A percentile compares a stretch with the other conserved stretches of the same genome.
phyloP scores from a whole-genome alignment of 2,888 invertebrate species.

The Penaeus monodon region DNA sequence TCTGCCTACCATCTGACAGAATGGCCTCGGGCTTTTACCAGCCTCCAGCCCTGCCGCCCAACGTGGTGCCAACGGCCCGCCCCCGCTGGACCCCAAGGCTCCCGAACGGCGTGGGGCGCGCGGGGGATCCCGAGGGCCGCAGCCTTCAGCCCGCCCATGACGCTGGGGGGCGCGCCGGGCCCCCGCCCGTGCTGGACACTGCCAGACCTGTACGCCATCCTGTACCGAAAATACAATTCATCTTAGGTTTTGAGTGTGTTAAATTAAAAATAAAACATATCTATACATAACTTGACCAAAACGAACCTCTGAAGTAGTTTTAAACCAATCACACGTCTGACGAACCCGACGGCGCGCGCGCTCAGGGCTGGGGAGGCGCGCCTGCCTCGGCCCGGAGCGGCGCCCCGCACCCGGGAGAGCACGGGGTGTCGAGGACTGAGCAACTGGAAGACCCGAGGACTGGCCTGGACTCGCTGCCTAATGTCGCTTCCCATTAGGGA shows the following conservation, averaged over 20 bases:
- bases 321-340: no score
- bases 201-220: slow-evolving; percentile 43
- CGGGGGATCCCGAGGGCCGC: not conserved
- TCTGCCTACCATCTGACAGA: slow-evolving; percentile 64
- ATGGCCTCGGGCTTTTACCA: slow-evolving; percentile 41
- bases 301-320: no score
- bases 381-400: no score
- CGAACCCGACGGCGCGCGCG: no score
- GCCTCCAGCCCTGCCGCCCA: slow-evolving; percentile 34
- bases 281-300: not conserved
- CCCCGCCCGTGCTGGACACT: slow-evolving; percentile 42
- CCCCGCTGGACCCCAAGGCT: slow-evolving; percentile 16
- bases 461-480: no score
- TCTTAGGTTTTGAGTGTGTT: slow-evolving; percentile 28
- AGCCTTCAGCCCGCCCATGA: slow-evolving; percentile 41
- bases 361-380: no score
- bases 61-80: slow-evolving; percentile 37
- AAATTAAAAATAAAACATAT: slow-evolving; percentile 10
- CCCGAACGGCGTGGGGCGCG: slow-evolving; percentile 2
- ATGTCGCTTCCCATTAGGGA: no score
- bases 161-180: slow-evolving; percentile 17
- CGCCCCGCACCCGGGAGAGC: no score
- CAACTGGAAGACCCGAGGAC: no score
- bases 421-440: no score
- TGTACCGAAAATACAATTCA: slow-evolving; percentile 56